Conservation (phyloP, 2,888 invertebrate species). For the Fragum sueziense region DNA sequence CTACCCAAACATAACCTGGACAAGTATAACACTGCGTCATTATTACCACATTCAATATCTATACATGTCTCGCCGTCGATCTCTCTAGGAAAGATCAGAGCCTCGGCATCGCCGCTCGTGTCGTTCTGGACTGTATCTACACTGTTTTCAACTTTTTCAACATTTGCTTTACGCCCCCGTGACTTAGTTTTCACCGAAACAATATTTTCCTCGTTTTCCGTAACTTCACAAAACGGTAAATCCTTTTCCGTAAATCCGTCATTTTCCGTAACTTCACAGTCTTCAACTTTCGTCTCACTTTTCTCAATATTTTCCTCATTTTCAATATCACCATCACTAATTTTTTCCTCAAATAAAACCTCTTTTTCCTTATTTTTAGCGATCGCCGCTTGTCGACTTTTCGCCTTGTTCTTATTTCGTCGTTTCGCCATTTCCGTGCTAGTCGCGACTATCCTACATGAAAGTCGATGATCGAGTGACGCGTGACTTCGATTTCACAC, state of each 20-base stretch:
- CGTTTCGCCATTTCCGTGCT: conserved; percentile 60
- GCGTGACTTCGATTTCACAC: conserved; percentile 59
- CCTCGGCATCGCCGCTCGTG: neutral
- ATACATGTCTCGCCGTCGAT: conserved; percentile 31
- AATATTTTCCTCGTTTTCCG: conserved; percentile 17
- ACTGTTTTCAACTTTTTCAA: neutral
- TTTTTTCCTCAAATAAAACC: conserved; percentile 30
- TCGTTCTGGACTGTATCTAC: neutral
- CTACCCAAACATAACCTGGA: conserved; percentile 76
- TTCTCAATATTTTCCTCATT: conserved; percentile 17
- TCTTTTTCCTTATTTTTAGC: conserved; percentile 30
- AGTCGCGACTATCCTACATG: conserved; percentile 56
- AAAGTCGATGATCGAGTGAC: conserved; percentile 59
- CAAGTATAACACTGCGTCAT: conserved; percentile 47
- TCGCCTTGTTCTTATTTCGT: conserved; percentile 55
- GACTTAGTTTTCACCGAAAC: neutral
- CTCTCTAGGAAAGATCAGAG: conserved; percentile 23
- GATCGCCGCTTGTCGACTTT: conserved; percentile 35
- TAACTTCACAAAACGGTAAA: conserved; percentile 20
- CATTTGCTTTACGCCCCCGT: neutral
- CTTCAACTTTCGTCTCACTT: conserved; percentile 8
- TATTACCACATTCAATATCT: conserved; percentile 55
- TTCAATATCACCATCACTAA: conserved; percentile 25
- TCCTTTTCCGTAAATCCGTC: conserved; percentile 39
- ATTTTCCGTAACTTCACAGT: conserved; percentile 19